phyloP scores from a whole-genome alignment of 2,888 invertebrate species.

The Graphium colonna region DNA sequence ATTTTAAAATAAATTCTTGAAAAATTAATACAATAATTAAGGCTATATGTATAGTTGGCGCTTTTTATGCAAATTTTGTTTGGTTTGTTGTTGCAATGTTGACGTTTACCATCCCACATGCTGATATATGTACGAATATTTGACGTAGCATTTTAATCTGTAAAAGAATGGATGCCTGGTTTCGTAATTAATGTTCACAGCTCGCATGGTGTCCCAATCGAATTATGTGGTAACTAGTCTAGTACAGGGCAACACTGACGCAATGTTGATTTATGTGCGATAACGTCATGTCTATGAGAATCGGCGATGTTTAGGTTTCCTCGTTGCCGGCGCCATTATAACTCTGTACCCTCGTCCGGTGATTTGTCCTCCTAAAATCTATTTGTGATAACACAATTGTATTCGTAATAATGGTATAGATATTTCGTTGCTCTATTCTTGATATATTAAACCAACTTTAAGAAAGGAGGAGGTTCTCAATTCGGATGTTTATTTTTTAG shows the following conservation, averaged over 20 bases:
- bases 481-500: too few relatives aligned
- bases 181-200: conserved; percentile 48
- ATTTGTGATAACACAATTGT: neutral
- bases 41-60: too few relatives aligned
- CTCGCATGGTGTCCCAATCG: conserved; percentile 37
- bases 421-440: too few relatives aligned
- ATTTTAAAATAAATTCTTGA: too few relatives aligned
- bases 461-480: too few relatives aligned
- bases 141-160: conserved; percentile 2
- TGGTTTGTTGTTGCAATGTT: too few relatives aligned
- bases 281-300: neutral
- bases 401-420: too few relatives aligned
- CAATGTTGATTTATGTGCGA: neutral
- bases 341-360: neutral
- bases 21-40: too few relatives aligned
- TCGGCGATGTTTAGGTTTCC: neutral
- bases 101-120: too few relatives aligned
- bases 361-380: neutral
- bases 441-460: too few relatives aligned
- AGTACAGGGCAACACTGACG: neutral
- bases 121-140: too few relatives aligned
- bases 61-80: too few relatives aligned
- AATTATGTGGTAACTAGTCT: conserved; percentile 40
- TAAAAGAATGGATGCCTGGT: conserved; percentile 33
- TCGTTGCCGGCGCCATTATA: neutral